Evolutionary conservation across 1,140 invertebrate genomes (phyloP), one percentile per base, ranked within the genome.

Genomic region (Pseudobourletiella spinata): DNA sequence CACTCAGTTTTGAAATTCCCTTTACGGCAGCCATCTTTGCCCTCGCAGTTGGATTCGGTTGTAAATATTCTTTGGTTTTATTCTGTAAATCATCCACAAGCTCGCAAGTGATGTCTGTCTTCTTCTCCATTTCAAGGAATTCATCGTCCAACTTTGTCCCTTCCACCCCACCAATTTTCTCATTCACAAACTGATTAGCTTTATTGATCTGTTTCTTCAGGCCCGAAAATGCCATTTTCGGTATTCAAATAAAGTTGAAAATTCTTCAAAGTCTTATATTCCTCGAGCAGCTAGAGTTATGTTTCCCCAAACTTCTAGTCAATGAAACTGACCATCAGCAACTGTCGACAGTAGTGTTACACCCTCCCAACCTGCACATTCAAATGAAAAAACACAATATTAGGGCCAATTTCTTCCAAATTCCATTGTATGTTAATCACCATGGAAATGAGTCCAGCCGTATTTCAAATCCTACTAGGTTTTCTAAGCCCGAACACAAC

Each of bases 181-280:
- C 55, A 57, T 57, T 32, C 6, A 57, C n/a, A 50, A 65, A 57
- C 84, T 96, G 95, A 81, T 98, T 98, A 65, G 93, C 93, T 82
- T 98, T 98, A 79, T 98, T 98, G 75, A 98, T 90, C 78, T 98
- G 94, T 79, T 98, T 98, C 77, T 92, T 95, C 57, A 98, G 82
- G 67, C 94, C 95, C 65, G 94, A 91, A 77, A 97, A 92, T 75
- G 94, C 94, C 94, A 98, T 98, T n/a, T 39, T 39, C 32, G 32
- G 32, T 39, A 39, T 11, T 39, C 32, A 39, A 39, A 39, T n/a
- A n/a, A n/a, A n/a, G n/a, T n/a, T n/a, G n/a, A n/a, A n/a, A n/a
- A n/a, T n/a, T n/a, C n/a, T n/a, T n/a, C n/a, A n/a, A n/a, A n/a
- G n/a, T n/a, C n/a, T n/a, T n/a, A n/a, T n/a, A n/a, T n/a, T n/a